A percentile compares a stretch with the other conserved stretches of the same genome.
Conservation (phyloP, 2,888 invertebrate genomes). For the Hipparchia sbordonii region DNA sequence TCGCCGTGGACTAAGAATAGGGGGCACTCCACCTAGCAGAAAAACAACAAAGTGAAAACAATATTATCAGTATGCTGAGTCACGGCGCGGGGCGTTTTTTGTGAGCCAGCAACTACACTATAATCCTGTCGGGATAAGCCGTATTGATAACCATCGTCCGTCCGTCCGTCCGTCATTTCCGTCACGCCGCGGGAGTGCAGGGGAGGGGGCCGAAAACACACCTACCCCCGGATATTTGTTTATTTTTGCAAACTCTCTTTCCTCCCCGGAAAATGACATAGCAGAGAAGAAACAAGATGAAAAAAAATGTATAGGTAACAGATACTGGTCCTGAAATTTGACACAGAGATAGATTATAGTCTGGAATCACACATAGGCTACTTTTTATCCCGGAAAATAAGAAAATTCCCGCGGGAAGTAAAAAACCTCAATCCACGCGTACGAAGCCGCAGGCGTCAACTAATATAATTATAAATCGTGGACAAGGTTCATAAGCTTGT, state of each 20-base stretch:
- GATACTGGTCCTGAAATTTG: no score
- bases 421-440: no score
- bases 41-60: conserved; percentile 18
- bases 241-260: conserved; percentile 17
- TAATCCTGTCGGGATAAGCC: conserved; percentile 58
- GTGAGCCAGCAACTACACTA: conserved; percentile 32
- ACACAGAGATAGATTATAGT: no score
- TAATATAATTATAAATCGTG: no score
- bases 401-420: no score
- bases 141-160: conserved; percentile 69
- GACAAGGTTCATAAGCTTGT: no score
- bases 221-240: conserved; percentile 39
- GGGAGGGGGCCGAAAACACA: conserved; percentile 49
- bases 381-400: no score
- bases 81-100: conserved; percentile 45
- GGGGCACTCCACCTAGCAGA: no score
- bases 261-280: conserved; percentile 2
- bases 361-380: no score
- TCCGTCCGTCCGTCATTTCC: conserved; percentile 55
- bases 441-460: no score
- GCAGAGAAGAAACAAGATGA: not conserved
- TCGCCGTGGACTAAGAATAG: no score
- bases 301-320: not conserved
- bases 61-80: conserved; percentile 44
- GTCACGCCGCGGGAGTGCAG: conserved; percentile 48